A percentile compares a stretch with the other conserved stretches of the same genome.
Evolutionary conservation across 2,113 vertebrate species (phyloP).

Genomic region (Pterocles burchelli): DNA sequence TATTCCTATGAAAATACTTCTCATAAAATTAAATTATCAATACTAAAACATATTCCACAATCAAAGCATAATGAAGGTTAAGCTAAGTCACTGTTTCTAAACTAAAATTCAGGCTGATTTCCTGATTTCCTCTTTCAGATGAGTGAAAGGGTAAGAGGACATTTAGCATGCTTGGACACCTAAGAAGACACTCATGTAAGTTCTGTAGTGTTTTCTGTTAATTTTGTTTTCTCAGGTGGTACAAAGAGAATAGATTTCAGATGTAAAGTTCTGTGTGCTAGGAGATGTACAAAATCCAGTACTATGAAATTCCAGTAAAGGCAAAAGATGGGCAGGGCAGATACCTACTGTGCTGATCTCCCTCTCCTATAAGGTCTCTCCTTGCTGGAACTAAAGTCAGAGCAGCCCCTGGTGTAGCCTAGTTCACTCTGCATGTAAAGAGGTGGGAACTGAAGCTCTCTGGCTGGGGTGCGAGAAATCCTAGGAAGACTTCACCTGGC

Average conservation of each 20-base stretch:
- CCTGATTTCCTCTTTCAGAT: slow-evolving; percentile 2
- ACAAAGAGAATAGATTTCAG: not conserved
- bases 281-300: not conserved
- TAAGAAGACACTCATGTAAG: not conserved
- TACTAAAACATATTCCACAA: slow-evolving; percentile 48
- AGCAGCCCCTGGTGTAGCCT: not conserved
- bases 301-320: not conserved
- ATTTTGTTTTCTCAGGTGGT: not conserved
- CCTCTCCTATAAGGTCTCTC: not conserved
- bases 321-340: not conserved
- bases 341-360: not conserved
- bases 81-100: slow-evolving; percentile 35
- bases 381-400: not conserved
- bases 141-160: not conserved
- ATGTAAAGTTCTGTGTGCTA: not conserved
- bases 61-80: slow-evolving; percentile 51
- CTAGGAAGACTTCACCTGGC: not conserved
- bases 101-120: slow-evolving; percentile 23
- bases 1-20: slow-evolving; percentile 52
- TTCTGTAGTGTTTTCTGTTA: not conserved
- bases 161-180: not conserved
- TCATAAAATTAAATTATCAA: slow-evolving; percentile 63
- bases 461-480: not conserved
- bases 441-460: not conserved
- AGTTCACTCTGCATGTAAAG: not conserved